phyloP scores from a whole-genome alignment of 2,113 vertebrate species.

The Abramis brama region DNA sequence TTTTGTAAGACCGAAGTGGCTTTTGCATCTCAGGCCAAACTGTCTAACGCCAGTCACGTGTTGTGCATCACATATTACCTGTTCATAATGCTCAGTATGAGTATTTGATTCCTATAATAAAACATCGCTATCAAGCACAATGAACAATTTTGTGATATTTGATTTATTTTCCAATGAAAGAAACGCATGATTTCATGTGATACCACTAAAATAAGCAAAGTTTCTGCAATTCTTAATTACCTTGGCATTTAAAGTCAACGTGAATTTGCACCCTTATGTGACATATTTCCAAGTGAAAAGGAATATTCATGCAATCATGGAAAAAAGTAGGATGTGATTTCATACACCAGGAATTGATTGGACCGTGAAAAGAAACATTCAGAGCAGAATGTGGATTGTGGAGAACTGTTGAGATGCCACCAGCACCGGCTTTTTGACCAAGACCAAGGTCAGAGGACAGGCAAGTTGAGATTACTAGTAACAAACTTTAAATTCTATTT shows the following conservation, averaged over 20 bases:
- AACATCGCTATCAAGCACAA: conserved; percentile 32
- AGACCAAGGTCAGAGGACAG: background rate
- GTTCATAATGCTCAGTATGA: conserved; percentile 32
- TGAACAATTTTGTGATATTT: background rate
- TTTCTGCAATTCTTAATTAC: background rate
- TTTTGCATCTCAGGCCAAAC: conserved; percentile 31
- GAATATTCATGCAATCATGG: background rate
- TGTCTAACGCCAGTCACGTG: conserved; percentile 7
- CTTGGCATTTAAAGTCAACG: background rate
- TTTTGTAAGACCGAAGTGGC: background rate
- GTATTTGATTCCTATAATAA: conserved; percentile 34
- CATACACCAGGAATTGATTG: background rate
- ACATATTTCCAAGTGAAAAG: background rate
- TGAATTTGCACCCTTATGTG: background rate
- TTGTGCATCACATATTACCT: conserved; percentile 1
- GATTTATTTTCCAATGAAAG: background rate
- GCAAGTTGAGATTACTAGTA: background rate
- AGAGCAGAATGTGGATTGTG: background rate
- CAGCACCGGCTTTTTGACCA: background rate
- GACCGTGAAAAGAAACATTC: background rate
- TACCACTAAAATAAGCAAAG: background rate
- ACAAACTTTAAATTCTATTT: conserved; percentile 41
- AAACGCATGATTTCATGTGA: background rate
- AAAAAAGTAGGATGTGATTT: background rate
- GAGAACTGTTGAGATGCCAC: background rate